Base-by-base conservation (phyloP, 2,113 vertebrate genomes). In the Tyrannus savana region DNA sequence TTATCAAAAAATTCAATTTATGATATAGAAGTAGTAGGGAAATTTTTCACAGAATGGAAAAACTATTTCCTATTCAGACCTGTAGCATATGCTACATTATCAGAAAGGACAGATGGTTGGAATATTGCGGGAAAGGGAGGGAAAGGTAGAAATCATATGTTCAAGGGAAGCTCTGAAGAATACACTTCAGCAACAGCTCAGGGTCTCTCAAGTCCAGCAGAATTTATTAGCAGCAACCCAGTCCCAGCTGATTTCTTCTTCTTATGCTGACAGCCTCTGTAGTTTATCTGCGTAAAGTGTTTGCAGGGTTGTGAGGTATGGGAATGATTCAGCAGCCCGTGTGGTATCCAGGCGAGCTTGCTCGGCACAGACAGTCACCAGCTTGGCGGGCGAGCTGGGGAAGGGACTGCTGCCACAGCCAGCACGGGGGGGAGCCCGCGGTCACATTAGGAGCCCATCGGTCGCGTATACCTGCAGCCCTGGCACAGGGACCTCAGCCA, bases 391-490 rank as follows among this genome's bases (percentile, higher is more conserved):
- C 3, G 6, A 39, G 50, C 25, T 74, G 41, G 19, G 33, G 28
- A 55, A 50, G 39, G 39, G 31, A 58, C 62, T 52, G 37, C 21
- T 35, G 31, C 31, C 50, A 33, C 30, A 64, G 35, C 62, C 12
- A 19, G 71, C 0, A 0, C 64, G 19, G 31, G 1, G 0, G 30
- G 39, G 35, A 75, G 33, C n/a, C 37, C 1, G 0, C 15, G 30
- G 35, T 19, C 47, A 4, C 24, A 15, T 5, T 66, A 49, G 49
- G n/a, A 73, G 8, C 41, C 15, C 3, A 0, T 17, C 0, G 0
- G 27, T 30, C 33, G 0, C 49, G 58, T 3, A 0, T 15, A 15
- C n/a, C 15, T 10, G 14, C 2, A 3, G 30, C 41, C 22, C 21
- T 1, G 2, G 66, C 24, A 64, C 39, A 35, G 7, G 1, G 1